These are phyloP conservation scores for Dasypus novemcinctus DNA, from an alignment of 2,113 vertebrate species.

Conservation along the genomic window DNA sequence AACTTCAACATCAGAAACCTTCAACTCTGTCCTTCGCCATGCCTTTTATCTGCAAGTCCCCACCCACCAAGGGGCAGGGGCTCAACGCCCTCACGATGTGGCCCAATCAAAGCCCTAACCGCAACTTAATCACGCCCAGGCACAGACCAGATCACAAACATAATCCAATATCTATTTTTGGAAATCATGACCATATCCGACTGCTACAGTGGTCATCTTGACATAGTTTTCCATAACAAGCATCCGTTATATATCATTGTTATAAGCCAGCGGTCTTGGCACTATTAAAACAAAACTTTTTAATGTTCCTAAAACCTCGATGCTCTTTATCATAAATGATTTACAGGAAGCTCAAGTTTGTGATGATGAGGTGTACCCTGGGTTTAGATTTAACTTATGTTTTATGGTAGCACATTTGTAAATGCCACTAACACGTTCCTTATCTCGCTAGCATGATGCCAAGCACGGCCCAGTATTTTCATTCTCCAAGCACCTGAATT, in stretches of 20 bases:
- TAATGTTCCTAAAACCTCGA: not conserved
- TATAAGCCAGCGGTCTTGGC: not conserved
- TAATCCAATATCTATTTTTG: no score
- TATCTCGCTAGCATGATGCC: fast-evolving
- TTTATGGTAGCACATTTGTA: not conserved
- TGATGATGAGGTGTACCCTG: no score
- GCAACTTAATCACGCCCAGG: no score
- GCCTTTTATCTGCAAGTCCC: no score
- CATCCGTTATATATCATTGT: fast-evolving
- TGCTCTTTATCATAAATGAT: not conserved
- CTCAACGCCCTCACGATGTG: no score
- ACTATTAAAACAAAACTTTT: not conserved
- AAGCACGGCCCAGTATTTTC: no score
- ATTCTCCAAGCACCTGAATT: not conserved
- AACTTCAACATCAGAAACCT: no score
- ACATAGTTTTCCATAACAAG: not conserved
- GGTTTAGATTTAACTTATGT: not conserved
- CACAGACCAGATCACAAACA: no score
- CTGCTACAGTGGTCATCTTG: not conserved
- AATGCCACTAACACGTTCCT: not conserved
- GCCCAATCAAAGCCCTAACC: no score
- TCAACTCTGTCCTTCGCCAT: no score
- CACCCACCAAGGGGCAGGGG: no score
- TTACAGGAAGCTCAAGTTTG: not conserved
- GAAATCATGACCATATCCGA: no score